Conservation (phyloP, 64 coral and sea anemone genomes). For the Platygyra sinensis region DNA sequence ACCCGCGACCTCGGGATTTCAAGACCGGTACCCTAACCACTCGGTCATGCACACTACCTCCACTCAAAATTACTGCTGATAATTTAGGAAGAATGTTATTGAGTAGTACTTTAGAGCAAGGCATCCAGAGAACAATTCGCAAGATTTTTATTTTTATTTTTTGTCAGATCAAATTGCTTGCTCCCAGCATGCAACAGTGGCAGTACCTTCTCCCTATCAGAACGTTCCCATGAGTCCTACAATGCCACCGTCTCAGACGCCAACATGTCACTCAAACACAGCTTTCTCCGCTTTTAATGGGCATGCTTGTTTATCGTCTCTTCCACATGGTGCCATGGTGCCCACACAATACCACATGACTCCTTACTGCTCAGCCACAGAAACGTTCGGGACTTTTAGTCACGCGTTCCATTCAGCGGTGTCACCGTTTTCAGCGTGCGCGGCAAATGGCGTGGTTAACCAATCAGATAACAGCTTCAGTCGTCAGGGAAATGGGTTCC, state of each 20-base stretch:
- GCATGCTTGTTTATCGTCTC: slow-evolving; percentile 67
- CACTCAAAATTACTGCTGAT: no score
- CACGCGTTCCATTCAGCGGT: slow-evolving; percentile 66
- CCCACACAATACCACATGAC: slow-evolving; percentile 78
- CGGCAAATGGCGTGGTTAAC: slow-evolving; percentile 37
- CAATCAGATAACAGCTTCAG: slow-evolving; percentile 24
- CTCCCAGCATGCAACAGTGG: slow-evolving; percentile 43
- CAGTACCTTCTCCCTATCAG: slow-evolving; percentile 20
- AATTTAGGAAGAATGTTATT: no score
- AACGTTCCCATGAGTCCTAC: slow-evolving; percentile 36
- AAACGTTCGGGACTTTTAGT: slow-evolving; percentile 76
- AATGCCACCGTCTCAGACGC: slow-evolving; percentile 26
- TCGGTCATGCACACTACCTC: no score
- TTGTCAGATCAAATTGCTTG: slow-evolving; percentile 30
- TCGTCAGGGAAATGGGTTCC: slow-evolving; percentile 60
- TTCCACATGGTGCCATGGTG: slow-evolving; percentile 50
- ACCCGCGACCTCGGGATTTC: no score
- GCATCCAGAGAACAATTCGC: not conserved
- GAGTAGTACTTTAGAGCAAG: not conserved
- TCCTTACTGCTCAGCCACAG: slow-evolving; percentile 75
- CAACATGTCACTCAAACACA: slow-evolving; percentile 54
- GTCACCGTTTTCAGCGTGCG: slow-evolving; percentile 48
- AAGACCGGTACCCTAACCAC: no score
- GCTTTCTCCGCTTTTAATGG: slow-evolving; percentile 56
- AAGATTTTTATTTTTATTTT: not conserved